Evolutionary conservation across 1,140 invertebrate species (phyloP), one percentile per base, ranked within the genome.

Genomic region (Zaprionus ghesquierei): DNA sequence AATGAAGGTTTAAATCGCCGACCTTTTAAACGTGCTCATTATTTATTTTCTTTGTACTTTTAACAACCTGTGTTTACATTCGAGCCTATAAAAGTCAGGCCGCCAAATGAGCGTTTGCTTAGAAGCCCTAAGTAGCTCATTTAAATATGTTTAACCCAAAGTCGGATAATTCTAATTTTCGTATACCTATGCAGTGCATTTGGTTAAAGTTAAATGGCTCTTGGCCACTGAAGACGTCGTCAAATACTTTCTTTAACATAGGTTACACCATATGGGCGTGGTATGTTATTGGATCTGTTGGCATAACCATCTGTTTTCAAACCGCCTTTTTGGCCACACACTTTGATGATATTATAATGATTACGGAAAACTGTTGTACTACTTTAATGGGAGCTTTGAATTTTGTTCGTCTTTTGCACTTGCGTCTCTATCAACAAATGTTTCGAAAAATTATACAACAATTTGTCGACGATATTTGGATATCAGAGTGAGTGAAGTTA

Each of bases 161-260:
- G 20, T 23, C 61, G 2, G 4, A 25, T 22, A 33, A 75, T 23
- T 10, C 55, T 2, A 33, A 12, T n/a, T 87, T 90, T 69, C 75
- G 73, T 13, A 79, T 91, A 33, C 91, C 91, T 6, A 15, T 69
- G 15, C 91, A 92, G 41, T 92, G 91, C 51, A 72, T 81, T 49
- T 89, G 84, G 81, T 49, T 92, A n/a, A 92, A 92, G 68, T 22
- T 92, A n/a, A 91, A 91, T 69, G 91, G 90, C 5, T 91, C 87
- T 18, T 92, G 90, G 91, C 91, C 91, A 9, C 29, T 90, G 5
- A 25, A 73, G 29, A 31, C 12, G 0, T 20, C 25, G 0, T 3
- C 1, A 29, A 38, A 22, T 12, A 29, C 49, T 29, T 10, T 55
- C 1, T 77, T 51, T 15, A 27, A 49, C 3, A 22, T 69, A 2